Conservation (phyloP, 2,113 vertebrate genomes). For the Lonchura striata region DNA sequence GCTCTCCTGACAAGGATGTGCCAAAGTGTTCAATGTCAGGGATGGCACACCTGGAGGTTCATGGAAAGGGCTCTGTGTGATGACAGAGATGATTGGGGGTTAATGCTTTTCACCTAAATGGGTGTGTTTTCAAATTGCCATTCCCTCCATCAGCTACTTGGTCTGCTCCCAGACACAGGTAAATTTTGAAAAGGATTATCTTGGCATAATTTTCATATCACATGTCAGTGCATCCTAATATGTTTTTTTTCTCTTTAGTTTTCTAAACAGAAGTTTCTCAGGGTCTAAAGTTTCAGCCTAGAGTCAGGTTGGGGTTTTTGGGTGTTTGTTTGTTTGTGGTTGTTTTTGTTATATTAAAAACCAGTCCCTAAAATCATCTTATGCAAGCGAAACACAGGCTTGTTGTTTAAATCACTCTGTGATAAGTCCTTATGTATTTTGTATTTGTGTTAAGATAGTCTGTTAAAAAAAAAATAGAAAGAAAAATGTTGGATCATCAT, state of each 20-base stretch:
- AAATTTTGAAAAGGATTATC: not conserved
- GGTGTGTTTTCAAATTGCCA: not conserved
- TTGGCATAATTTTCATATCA: not conserved
- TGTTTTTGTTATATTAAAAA: not conserved
- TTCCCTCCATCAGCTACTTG: not conserved
- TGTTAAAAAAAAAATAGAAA: not conserved
- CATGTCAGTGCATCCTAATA: not conserved
- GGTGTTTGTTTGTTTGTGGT: not conserved
- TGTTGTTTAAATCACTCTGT: not conserved
- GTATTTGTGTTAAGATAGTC: not conserved
- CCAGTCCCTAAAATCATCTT: not conserved
- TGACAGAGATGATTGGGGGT: not conserved
- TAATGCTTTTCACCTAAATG: not conserved
- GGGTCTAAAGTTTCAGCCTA: not conserved
- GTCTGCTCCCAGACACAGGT: not conserved
- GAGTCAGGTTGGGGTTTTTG: not conserved
- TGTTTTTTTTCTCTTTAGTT: not conserved
- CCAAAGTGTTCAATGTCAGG: fast-evolving
- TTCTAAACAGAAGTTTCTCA: not conserved
- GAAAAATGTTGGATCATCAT: not conserved
- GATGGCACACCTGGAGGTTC: not conserved
- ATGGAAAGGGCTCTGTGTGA: not conserved
- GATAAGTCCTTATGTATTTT: not conserved
- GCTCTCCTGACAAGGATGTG: not conserved
- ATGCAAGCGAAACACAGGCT: not conserved